Conservation (phyloP, 2,113 vertebrate genomes). For the Festucalex cinctus region DNA sequence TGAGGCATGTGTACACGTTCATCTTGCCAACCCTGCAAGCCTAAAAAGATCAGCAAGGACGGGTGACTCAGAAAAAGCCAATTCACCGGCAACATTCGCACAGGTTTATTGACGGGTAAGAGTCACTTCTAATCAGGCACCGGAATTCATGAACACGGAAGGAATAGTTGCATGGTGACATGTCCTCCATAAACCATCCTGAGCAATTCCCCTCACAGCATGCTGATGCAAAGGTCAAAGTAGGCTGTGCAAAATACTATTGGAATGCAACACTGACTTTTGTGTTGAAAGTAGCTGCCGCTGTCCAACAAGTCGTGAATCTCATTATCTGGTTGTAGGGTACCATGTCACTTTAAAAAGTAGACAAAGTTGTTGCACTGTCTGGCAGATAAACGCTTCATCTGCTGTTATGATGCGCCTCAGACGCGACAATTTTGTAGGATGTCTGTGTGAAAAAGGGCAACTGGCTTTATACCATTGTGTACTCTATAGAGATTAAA, state of each 20-base stretch:
- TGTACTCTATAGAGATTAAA: too few species aligned
- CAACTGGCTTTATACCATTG: too few species aligned
- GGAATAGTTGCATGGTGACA: constrained; percentile 13
- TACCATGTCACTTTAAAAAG: background rate
- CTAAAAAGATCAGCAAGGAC: constrained; percentile 21
- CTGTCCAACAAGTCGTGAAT: background rate
- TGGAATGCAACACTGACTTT: background rate
- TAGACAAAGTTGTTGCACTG: background rate
- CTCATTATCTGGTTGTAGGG: background rate
- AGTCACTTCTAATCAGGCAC: constrained; percentile 13
- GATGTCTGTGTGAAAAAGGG: background rate
- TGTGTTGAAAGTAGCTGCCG: background rate
- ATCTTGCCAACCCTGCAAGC: background rate
- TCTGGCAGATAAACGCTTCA: background rate
- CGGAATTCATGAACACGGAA: constrained; percentile 19
- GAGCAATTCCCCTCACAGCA: background rate
- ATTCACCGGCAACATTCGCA: background rate
- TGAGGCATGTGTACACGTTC: background rate
- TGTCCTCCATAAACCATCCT: constrained; percentile 4
- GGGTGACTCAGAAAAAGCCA: constrained; percentile 9
- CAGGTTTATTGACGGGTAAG: constrained; percentile 11
- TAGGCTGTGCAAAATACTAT: background rate
- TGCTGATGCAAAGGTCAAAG: constrained; percentile 13
- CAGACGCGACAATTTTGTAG: background rate
- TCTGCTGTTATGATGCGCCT: background rate